These are phyloP conservation scores for Tolmerus cingulatus DNA, from an alignment of 2,888 invertebrate genomes.

Conservation along the genomic window DNA sequence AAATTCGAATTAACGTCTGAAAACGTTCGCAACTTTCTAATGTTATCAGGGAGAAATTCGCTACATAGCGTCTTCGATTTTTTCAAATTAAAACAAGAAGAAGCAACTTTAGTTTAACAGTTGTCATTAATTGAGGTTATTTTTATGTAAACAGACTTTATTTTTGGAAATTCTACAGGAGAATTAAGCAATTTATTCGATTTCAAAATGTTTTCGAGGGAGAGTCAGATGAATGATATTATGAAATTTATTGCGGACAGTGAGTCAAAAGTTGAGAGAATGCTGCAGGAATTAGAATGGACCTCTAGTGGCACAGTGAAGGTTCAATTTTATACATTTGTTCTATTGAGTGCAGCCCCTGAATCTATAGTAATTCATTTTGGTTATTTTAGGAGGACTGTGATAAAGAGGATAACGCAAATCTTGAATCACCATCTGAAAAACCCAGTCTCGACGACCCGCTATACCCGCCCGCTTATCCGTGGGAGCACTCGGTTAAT, in stretches of 20 bases:
- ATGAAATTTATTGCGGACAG: neutral
- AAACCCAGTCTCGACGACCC: slow-evolving; percentile 40
- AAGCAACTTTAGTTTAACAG: neutral
- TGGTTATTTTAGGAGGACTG: neutral
- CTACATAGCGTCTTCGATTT: neutral
- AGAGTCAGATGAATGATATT: slow-evolving; percentile 4
- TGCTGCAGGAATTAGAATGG: slow-evolving; percentile 33
- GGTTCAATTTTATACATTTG: neutral
- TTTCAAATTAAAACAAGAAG: neutral
- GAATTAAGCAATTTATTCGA: neutral
- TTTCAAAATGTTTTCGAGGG: neutral
- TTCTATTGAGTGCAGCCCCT: too few relatives aligned
- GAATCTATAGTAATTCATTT: neutral
- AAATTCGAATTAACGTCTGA: neutral
- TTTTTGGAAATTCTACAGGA: neutral
- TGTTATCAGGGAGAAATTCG: neutral
- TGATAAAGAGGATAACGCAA: neutral
- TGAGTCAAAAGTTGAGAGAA: neutral
- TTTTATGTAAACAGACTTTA: neutral
- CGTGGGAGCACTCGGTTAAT: slow-evolving; percentile 50
- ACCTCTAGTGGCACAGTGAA: neutral
- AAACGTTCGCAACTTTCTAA: neutral
- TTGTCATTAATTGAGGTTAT: neutral
- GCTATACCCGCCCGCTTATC: slow-evolving; percentile 50
- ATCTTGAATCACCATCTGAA: neutral